Evolutionary conservation across 2,888 invertebrate species (phyloP).

Genomic region (Cheilosia pagana): DNA sequence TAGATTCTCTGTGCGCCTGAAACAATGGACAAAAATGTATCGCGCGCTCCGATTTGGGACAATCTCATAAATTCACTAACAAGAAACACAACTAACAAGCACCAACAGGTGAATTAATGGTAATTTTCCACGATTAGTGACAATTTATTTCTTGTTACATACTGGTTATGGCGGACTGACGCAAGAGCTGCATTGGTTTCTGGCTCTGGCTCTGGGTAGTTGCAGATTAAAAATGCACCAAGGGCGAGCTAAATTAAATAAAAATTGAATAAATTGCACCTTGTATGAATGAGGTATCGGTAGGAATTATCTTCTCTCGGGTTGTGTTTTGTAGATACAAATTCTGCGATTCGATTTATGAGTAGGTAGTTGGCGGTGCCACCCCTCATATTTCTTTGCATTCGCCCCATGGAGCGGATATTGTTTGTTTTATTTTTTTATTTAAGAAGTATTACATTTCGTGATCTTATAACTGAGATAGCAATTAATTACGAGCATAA

Average conservation of each 20-base stretch:
- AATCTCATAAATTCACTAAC: conserved; percentile 45
- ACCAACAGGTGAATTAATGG: conserved; percentile 57
- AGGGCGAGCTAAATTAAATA: conserved; percentile 49
- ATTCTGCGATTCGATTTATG: conserved; percentile 42
- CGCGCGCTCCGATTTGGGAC: conserved; percentile 13
- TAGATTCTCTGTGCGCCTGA: conserved; percentile 25
- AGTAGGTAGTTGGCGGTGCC: conserved; percentile 50
- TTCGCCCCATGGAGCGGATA: conserved; percentile 25
- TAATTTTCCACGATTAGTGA: conserved; percentile 65
- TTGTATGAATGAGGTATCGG: conserved; percentile 3
- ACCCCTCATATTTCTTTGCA: conserved; percentile 38
- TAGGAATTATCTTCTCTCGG: conserved; percentile 17
- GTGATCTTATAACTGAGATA: conserved; percentile 57
- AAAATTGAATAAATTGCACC: conserved; percentile 49
- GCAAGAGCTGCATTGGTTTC: conserved; percentile 20
- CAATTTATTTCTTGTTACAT: conserved; percentile 57
- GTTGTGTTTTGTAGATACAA: conserved; percentile 24
- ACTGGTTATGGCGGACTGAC: conserved; percentile 9
- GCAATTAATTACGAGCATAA: conserved; percentile 51
- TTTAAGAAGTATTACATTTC: conserved; percentile 24
- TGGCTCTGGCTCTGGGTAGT: conserved; percentile 5
- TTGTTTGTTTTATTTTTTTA: conserved; percentile 5
- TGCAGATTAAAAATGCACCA: conserved; percentile 46
- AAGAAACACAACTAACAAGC: conserved; percentile 7
- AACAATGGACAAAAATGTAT: conserved; percentile 46